Conservation (phyloP, 2,113 vertebrate species). For the Lonchura striata region DNA sequence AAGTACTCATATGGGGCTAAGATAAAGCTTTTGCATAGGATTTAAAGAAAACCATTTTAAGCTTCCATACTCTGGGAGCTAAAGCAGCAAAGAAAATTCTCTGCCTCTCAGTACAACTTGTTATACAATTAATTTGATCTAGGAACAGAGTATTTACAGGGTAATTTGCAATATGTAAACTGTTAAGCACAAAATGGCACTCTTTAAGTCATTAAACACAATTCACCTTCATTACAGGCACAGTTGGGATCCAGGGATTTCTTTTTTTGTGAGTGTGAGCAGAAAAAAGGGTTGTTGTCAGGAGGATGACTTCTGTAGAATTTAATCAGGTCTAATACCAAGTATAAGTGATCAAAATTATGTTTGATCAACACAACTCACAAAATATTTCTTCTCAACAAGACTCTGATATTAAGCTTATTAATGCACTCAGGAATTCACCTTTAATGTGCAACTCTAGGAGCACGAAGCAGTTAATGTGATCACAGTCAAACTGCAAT, state of each 20-base stretch:
- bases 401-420: neutral
- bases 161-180: constrained; percentile 49
- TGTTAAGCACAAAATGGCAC: constrained; percentile 52
- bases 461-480: constrained; percentile 49
- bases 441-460: constrained; percentile 23
- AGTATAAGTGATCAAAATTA: constrained; percentile 37
- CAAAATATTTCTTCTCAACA: constrained; percentile 19
- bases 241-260: constrained; percentile 47
- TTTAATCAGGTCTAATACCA: constrained; percentile 33
- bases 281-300: neutral
- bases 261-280: neutral
- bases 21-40: neutral
- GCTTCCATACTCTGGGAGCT: neutral
- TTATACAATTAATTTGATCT: constrained; percentile 49
- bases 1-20: neutral
- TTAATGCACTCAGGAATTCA: constrained; percentile 30
- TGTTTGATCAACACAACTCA: constrained; percentile 32
- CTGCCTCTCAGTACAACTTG: constrained; percentile 23
- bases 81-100: neutral
- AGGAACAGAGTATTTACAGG: constrained; percentile 51
- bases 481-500: constrained; percentile 45
- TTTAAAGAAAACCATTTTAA: neutral
- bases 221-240: constrained; percentile 64
- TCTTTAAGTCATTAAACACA: constrained; percentile 57
- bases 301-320: constrained; percentile 4